These are phyloP conservation scores for Crossocerus cetratus DNA, from an alignment of 2,888 invertebrate genomes.

Conservation along the genomic window DNA sequence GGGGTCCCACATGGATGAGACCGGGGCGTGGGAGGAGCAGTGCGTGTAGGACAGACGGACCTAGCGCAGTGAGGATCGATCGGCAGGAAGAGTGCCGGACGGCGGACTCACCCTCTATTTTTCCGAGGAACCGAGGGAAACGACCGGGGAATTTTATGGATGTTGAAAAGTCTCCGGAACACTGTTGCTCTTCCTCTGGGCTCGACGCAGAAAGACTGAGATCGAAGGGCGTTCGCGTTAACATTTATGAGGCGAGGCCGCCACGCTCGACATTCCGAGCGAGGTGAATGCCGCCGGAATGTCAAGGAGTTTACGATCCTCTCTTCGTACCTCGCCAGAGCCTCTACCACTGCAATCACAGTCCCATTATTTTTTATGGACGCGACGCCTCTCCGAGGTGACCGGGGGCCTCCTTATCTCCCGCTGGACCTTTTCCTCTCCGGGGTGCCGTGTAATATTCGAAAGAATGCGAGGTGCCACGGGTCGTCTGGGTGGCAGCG, in stretches of 20 bases:
- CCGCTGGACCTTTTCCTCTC: not conserved
- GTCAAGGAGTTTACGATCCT: constrained; percentile 1
- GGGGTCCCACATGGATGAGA: constrained; percentile 12
- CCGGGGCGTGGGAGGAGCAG: constrained; percentile 32
- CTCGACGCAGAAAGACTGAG: not conserved
- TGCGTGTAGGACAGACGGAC: not conserved
- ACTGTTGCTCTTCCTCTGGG: too few species aligned
- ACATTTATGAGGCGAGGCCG: not conserved
- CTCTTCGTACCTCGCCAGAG: too few species aligned
- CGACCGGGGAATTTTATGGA: constrained; percentile 12
- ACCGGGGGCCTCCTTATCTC: not conserved
- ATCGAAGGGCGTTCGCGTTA: not conserved
- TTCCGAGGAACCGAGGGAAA: not conserved
- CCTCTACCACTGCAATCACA: not conserved
- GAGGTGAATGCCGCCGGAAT: not conserved
- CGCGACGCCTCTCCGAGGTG: not conserved
- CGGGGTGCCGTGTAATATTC: not conserved
- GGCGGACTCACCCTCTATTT: not conserved
- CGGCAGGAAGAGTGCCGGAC: constrained; percentile 18
- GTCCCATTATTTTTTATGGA: constrained; percentile 4
- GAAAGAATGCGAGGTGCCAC: too few species aligned
- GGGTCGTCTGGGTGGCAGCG: too few species aligned
- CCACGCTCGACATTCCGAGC: not conserved
- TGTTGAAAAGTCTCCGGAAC: too few species aligned
- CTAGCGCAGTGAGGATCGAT: constrained; percentile 35